Evolutionary conservation across 2,113 vertebrate species (phyloP), one percentile per base, ranked within the genome.

Genomic region (Salvelinus alpinus): DNA sequence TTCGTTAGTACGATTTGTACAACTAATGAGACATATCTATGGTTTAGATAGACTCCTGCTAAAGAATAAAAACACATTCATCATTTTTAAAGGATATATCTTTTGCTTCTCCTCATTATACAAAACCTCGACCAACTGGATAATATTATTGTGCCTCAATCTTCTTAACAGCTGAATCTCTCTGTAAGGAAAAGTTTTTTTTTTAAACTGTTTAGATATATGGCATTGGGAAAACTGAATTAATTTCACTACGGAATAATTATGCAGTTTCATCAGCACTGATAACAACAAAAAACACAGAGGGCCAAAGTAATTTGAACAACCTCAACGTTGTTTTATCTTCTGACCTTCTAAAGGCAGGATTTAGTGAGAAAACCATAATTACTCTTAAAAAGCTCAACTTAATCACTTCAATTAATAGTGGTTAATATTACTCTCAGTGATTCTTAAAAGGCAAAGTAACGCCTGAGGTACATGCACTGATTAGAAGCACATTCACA

Each of bases 71-170:
- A 38, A 69, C 18, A 11, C 2, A 11, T 11, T 44, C 8, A 44
- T 8, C 13, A 11, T 6, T 44, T 70, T 44, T 20, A 85, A 93
- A 96, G 96, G 95, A 97, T 96, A 97, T 97, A 96, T 97, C 75
- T 97, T 97, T 88, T 97, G 96, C 79, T 97, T 97, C 91, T 97
- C 96, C 69, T 97, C 96, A 0, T 96, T 96, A 87, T 94, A 96
- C 20, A 97, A 75, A 1, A 97, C 96, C 4, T 97, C 96, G 16
- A 97, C 95, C 85, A 97, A 85, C 90, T 95, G 95, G 88, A 97
- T 97, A 65, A 97, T 94, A 0, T 96, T 96, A 80, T 90, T 94
- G 92, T 97, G 96, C 80, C 95, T 91, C 1, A 97, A 64, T 72
- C 95, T 90, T 48, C 94, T 86, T 78, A 97, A 91, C 31, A 97